Percentiles rank a stretch among this genome's conserved stretches.
phyloP scores from a whole-genome alignment of 2,797 vertebrate genomes.

The Hydrocynus forskahlii region DNA sequence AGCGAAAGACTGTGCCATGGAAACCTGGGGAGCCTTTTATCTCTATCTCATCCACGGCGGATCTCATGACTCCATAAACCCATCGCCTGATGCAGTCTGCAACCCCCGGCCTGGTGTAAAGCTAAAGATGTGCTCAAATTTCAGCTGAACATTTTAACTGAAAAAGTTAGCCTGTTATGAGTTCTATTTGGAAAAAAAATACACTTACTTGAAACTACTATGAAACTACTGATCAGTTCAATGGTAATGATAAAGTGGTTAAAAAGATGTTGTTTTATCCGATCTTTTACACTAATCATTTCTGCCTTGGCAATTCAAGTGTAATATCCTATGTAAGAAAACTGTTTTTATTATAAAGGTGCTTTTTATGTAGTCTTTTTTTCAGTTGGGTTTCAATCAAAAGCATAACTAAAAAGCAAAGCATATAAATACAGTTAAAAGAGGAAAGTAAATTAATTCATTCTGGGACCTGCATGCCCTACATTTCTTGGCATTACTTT shows the following conservation, averaged over 20 bases:
- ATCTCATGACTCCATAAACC: constrained; percentile 34
- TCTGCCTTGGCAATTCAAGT: not conserved
- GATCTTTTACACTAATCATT: not conserved
- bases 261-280: not conserved
- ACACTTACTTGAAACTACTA: too few relatives aligned
- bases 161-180: not conserved
- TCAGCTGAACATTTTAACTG: not conserved
- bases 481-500: too few relatives aligned
- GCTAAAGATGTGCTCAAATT: not conserved
- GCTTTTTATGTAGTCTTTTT: not conserved
- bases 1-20: not conserved
- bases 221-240: not conserved
- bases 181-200: too few relatives aligned
- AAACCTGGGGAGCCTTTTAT: constrained; percentile 38
- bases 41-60: constrained; percentile 15
- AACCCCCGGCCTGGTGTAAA: not conserved
- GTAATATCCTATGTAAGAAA: too few relatives aligned
- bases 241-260: not conserved
- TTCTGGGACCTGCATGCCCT: too few relatives aligned
- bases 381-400: too few relatives aligned
- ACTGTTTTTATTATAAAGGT: not conserved
- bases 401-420: not conserved
- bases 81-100: constrained; percentile 23
- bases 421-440: not conserved
- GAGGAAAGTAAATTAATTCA: too few relatives aligned